Conservation (phyloP, 2,797 vertebrate genomes). For the Oryzias dopingdopingensis region DNA sequence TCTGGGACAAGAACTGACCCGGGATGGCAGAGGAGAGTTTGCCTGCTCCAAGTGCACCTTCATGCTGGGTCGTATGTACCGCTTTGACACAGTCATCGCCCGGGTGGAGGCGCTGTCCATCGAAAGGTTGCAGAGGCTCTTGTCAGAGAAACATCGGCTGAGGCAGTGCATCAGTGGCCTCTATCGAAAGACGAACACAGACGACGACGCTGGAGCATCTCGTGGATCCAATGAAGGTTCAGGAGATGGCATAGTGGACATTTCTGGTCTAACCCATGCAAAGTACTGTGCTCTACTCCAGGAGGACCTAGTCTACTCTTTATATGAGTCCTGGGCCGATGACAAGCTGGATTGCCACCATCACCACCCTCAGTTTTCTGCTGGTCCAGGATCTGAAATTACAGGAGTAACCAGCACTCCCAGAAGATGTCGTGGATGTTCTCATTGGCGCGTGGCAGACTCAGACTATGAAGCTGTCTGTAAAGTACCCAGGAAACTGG, state of each 20-base stretch:
- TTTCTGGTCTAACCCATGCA: conserved; percentile 81
- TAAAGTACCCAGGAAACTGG: conserved; percentile 89
- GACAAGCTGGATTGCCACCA: conserved; percentile 77
- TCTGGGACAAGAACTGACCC: conserved; percentile 84
- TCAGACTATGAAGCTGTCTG: conserved; percentile 94
- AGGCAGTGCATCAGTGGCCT: conserved; percentile 85
- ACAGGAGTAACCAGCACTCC: conserved; percentile 55
- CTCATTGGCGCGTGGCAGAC: conserved; percentile 84
- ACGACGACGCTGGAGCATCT: conserved; percentile 49
- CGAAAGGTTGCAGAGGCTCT: conserved; percentile 86
- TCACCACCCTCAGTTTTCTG: conserved; percentile 68
- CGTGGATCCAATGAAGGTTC: conserved; percentile 10
- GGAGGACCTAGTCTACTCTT: conserved; percentile 89
- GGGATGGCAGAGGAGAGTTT: conserved; percentile 91
- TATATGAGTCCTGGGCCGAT: conserved; percentile 89
- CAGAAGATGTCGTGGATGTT: conserved; percentile 85
- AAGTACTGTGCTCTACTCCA: conserved; percentile 87
- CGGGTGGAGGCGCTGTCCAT: conserved; percentile 89
- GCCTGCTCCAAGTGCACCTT: conserved; percentile 96
- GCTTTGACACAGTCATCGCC: conserved; percentile 87
- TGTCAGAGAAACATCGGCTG: conserved; percentile 88
- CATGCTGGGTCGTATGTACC: conserved; percentile 96
- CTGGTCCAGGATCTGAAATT: conserved; percentile 57
- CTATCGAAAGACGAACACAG: conserved; percentile 82
- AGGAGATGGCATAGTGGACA: conserved; percentile 79